Percentiles rank a stretch among this genome's conserved stretches.
Conservation (phyloP, 2,797 vertebrate species). For the Molothrus ater region DNA sequence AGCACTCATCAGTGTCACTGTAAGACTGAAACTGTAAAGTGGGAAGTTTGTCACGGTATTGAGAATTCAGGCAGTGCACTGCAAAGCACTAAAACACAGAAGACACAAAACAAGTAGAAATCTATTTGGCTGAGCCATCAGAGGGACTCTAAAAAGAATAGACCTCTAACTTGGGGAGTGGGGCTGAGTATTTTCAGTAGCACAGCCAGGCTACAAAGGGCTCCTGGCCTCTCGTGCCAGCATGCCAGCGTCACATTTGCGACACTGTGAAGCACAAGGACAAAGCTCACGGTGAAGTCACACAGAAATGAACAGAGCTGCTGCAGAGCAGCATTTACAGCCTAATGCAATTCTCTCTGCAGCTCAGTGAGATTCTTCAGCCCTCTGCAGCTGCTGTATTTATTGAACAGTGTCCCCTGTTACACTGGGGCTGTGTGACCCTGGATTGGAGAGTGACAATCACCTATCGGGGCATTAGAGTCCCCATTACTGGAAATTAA, state of each 20-base stretch:
- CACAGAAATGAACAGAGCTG: not conserved
- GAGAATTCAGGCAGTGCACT: conserved; percentile 9
- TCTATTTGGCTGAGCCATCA: not conserved
- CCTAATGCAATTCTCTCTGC: not conserved
- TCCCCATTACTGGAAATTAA: not conserved
- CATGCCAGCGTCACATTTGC: not conserved
- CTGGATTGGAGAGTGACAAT: not conserved
- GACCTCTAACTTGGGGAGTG: not conserved
- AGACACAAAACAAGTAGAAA: not conserved
- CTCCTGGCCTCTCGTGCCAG: not conserved
- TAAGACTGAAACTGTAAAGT: conserved; percentile 46
- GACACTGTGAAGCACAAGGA: not conserved
- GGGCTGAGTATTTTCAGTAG: not conserved
- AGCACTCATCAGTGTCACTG: conserved; percentile 46
- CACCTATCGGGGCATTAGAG: not conserved
- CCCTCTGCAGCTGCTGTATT: not conserved
- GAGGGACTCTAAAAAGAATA: not conserved
- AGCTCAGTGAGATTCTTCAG: not conserved
- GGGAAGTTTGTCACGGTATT: conserved; percentile 18
- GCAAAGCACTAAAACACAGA: conserved; percentile 28
- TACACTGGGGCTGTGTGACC: not conserved
- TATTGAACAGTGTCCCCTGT: not conserved
- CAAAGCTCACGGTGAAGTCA: not conserved
- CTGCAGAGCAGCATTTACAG: not conserved
- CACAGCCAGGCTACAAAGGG: not conserved